These are phyloP conservation scores for Catharus ustulatus DNA, from an alignment of 2,797 vertebrate genomes.

Conservation along the genomic window DNA sequence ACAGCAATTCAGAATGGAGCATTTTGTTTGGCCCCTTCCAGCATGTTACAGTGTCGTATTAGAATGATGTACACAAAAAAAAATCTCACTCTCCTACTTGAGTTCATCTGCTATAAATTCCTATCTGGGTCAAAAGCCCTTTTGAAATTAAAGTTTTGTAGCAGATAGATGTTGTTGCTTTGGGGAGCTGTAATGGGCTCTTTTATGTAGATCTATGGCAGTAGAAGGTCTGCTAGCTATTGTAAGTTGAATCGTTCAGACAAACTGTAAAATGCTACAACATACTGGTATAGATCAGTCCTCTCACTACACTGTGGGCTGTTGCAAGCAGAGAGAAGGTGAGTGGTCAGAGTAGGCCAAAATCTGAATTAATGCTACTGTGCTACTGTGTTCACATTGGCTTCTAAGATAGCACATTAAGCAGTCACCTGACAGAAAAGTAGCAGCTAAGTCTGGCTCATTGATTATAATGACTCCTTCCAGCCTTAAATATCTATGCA, in stretches of 20 bases:
- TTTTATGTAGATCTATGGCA: constrained; percentile 19
- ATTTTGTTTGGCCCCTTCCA: neutral
- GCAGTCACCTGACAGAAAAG: neutral
- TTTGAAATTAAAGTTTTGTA: neutral
- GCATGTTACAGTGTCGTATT: neutral
- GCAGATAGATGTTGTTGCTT: constrained; percentile 27
- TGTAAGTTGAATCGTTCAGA: constrained; percentile 39
- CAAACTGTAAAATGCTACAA: neutral
- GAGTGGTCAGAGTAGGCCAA: neutral
- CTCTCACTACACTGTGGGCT: neutral
- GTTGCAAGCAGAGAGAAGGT: constrained; percentile 2
- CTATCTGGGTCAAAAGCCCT: constrained; percentile 25
- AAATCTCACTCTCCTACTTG: neutral
- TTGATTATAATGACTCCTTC: neutral
- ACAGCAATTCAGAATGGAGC: neutral
- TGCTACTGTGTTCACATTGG: neutral
- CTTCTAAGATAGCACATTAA: neutral
- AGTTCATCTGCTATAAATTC: constrained; percentile 32
- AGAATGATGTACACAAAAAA: neutral
- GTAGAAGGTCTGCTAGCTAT: constrained; percentile 43
- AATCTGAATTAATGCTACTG: neutral
- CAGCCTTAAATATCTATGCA: neutral
- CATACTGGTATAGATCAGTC: neutral
- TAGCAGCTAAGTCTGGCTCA: neutral
- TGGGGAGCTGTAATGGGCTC: neutral